Base-by-base conservation (phyloP, 2,888 invertebrate genomes). In the Eucera pruinosa region DNA sequence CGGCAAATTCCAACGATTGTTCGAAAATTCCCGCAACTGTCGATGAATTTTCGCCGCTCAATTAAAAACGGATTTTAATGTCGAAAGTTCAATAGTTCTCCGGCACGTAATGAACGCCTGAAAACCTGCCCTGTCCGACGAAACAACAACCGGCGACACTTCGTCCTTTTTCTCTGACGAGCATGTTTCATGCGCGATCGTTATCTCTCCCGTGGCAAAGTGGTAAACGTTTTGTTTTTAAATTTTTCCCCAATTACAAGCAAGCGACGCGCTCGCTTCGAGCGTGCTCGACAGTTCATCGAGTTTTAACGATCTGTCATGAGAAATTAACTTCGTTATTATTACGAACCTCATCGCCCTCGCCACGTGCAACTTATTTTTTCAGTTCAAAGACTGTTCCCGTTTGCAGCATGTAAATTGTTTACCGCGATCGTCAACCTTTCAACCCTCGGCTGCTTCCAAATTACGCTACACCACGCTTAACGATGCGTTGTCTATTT, bases 261-360 rank as follows among this genome's bases (percentile, higher is more conserved):
- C 48, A 64, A 30, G 43, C 57, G 60, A 70, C 71, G 48, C 25
- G 13, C 25, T n/a, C 60, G 69, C 69, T 75, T 78, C 45, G 66
- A 83, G 78, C 65, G 69, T 68, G 67, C 85, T 82, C 82, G 78
- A 78, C 84, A 73, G 80, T 84, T 71, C 62, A 86, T 57, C 68
- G 72, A 82, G 80, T 80, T 85, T 85, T 85, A 85, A 85, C 82
- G 86, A 84, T 55, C 62, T 69, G 45, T 41, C 71, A 75, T 77
- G 74, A 70, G 50, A 70, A 84, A 85, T 85, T 86, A 84, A 86
- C 85, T 80, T 85, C 84, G 80, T 86, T 81, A 84, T 69, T 64
- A 61, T 74, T 70, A 30, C 64, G 15, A 43, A 60, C 43, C 67
- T 70, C 54, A 54, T 57, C 43, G 50, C 36, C 11, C 30, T 9